Percentiles rank a stretch among this genome's conserved stretches.
Evolutionary conservation across 2,888 invertebrate species (phyloP).

Genomic region (Heliothis peltigera): DNA sequence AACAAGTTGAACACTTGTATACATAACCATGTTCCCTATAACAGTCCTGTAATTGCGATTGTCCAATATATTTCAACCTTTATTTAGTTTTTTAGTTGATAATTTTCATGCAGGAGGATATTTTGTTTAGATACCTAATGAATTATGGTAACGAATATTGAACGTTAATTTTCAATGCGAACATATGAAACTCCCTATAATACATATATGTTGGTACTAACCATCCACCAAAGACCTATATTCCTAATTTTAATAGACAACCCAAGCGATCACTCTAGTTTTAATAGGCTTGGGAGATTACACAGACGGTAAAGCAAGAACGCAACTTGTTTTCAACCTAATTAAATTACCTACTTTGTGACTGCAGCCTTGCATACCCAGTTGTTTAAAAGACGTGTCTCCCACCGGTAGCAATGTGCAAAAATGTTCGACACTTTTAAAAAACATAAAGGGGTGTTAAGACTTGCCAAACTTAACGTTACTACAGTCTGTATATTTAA

Average conservation of each 20-base stretch:
- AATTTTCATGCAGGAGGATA: no score
- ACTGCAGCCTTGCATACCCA: slow-evolving; percentile 21
- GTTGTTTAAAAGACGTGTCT: slow-evolving; percentile 19
- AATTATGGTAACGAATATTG: no score
- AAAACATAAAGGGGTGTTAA: slow-evolving; percentile 72
- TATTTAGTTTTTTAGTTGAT: no score
- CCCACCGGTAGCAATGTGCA: slow-evolving; percentile 18
- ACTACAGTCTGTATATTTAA: slow-evolving; percentile 68
- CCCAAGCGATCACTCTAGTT: neutral
- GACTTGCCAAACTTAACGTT: slow-evolving; percentile 71
- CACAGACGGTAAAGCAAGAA: slow-evolving; percentile 13
- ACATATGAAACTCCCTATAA: no score
- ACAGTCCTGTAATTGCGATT: no score
- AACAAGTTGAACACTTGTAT: no score
- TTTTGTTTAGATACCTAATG: no score
- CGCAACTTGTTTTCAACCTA: slow-evolving; percentile 34
- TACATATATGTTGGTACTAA: no score
- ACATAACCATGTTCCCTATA: no score
- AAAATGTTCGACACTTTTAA: slow-evolving; percentile 70
- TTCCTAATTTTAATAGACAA: neutral
- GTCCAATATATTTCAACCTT: no score
- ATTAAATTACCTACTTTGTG: slow-evolving; percentile 48
- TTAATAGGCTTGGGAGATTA: slow-evolving; percentile 64
- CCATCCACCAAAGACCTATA: neutral
- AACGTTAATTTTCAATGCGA: no score